Base-by-base conservation (phyloP, 2,888 invertebrate species). In the Xanthia togata region DNA sequence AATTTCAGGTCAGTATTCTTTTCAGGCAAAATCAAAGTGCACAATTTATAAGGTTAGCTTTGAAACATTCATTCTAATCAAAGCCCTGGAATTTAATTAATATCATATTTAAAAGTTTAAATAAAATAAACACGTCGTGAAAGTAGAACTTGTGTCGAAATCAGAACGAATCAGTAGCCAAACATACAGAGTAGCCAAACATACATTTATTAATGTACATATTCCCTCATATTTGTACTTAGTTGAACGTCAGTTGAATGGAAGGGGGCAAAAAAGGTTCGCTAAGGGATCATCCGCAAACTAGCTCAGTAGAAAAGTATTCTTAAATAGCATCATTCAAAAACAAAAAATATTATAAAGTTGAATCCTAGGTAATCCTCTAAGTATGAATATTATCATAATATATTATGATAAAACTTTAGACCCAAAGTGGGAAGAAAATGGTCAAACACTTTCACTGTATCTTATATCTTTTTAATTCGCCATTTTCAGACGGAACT, bases 211-310 rank as follows among this genome's bases (percentile, higher is more conserved):
- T 63, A 44, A 77, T 53, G 64, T 63, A 44, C 41, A 44, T n/a
- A 44, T n/a, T 62, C 41, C 4, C 64, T 73, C 60, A 75, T 57
- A 72, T 72, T 47, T 68, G 44, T 47, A 55, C 31, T 31, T 38
- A 53, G 65, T 44, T 14, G 2, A 47, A 65, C 53, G n/a, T 78
- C 20, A 38, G 55, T 47, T 11, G 31, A 62, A 50, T 60, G 35
- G 50, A 38, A 50, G 63, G 35, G 50, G 47, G 71, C 73, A 73
- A 67, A 84, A 84, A n/a, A 78, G 35, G 31, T 53, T 53, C 23
- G 6, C 4, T 44, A 26, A 53, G 64, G 78, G 64, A 26, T 64
- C 75, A 4, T 12, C 65, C 64, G 5, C 44, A 35, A 78, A 64
- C 64, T 63, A 2, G 20, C 11, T 44, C 20, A 38, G 17, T 26